Conservation (phyloP, 30 jellyfish, hydroid and myxozoan genomes). For the Catostylus mosaicus region DNA sequence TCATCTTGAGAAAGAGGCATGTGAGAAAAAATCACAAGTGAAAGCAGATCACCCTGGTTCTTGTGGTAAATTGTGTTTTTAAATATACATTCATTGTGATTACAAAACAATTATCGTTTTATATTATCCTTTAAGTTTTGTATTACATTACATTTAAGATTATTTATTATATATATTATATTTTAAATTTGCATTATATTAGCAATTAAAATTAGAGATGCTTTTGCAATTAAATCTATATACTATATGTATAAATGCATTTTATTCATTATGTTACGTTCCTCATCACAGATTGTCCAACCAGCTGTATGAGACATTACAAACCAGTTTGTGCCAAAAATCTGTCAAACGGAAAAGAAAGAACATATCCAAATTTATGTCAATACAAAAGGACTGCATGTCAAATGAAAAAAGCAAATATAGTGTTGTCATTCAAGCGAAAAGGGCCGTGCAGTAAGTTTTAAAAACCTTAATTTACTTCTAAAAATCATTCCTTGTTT, state of each 20-base stretch:
- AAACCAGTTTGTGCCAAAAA: constrained; percentile 76
- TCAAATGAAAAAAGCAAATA: constrained; percentile 25
- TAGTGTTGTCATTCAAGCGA: constrained; percentile 28
- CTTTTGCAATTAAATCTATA: too few relatives aligned
- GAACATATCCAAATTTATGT: constrained; percentile 75
- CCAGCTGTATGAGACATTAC: constrained; percentile 57
- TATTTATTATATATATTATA: too few relatives aligned
- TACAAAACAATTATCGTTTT: too few relatives aligned
- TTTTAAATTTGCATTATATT: too few relatives aligned
- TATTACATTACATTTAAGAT: too few relatives aligned
- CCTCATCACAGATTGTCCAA: constrained; percentile 71
- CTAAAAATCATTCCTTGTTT: too few relatives aligned
- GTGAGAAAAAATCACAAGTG: constrained; percentile 44
- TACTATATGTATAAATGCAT: background rate
- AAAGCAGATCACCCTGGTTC: constrained; percentile 53
- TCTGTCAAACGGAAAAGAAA: constrained; percentile 33
- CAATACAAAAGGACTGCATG: constrained; percentile 65
- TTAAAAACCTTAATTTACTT: too few relatives aligned
- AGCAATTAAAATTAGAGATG: too few relatives aligned
- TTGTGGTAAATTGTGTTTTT: constrained; percentile 59
- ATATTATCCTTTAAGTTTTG: too few relatives aligned
- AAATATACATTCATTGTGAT: too few relatives aligned
- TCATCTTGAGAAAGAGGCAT: constrained; percentile 51
- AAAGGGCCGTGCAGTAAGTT: constrained; percentile 94
- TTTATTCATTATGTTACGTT: background rate